phyloP scores from a whole-genome alignment of 2,888 invertebrate species.

The Stegophylla sp. region DNA sequence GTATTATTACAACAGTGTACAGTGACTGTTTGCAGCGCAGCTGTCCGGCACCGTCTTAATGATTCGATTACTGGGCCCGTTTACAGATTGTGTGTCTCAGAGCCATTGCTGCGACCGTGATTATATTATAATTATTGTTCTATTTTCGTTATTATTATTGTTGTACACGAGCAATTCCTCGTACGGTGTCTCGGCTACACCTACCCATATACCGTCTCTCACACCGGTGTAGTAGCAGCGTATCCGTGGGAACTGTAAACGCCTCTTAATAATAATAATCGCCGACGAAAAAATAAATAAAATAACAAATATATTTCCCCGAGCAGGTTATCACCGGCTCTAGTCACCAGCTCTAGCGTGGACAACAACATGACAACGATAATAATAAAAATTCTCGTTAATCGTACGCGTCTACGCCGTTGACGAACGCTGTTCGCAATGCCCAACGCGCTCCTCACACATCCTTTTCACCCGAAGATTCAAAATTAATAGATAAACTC shows the following conservation, averaged over 20 bases:
- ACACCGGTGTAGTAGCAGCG: too few relatives aligned
- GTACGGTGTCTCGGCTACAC: neutral
- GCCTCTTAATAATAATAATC: slow-evolving; percentile 13
- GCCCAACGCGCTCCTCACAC: too few relatives aligned
- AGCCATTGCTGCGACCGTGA: neutral
- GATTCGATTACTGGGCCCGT: neutral
- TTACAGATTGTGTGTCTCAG: neutral
- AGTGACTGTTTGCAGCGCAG: too few relatives aligned
- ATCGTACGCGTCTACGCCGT: neutral
- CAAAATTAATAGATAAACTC: too few relatives aligned
- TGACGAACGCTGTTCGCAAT: too few relatives aligned
- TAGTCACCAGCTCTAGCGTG: neutral
- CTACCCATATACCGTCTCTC: too few relatives aligned
- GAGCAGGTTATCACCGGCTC: neutral
- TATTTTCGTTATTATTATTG: neutral
- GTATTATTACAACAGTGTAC: too few relatives aligned
- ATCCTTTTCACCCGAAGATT: too few relatives aligned
- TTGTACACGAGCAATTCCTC: neutral
- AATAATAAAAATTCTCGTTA: neutral
- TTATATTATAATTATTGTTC: slow-evolving; percentile 27
- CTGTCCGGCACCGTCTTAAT: neutral
- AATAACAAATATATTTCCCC: neutral
- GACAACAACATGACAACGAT: neutral
- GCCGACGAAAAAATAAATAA: neutral
- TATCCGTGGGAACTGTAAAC: slow-evolving; percentile 25